Conservation (phyloP, 2,888 invertebrate species). For the Asteroscopus sphinx region DNA sequence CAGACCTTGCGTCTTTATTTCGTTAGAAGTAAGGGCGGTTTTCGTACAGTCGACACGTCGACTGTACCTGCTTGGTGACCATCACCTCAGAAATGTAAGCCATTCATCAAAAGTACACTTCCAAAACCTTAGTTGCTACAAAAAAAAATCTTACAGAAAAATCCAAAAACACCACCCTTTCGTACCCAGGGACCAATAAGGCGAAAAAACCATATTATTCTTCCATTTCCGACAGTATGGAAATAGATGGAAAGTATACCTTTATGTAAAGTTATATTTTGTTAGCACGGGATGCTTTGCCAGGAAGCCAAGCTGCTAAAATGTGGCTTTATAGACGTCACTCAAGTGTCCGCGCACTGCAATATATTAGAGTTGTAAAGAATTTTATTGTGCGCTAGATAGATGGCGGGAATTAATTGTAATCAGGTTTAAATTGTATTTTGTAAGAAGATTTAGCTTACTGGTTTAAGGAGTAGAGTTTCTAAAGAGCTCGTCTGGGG, state of each 20-base stretch:
- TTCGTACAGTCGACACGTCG: too few species aligned
- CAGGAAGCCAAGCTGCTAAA: slow-evolving; percentile 20
- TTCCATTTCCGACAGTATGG: slow-evolving; percentile 27
- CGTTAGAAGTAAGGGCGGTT: too few species aligned
- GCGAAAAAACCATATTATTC: slow-evolving; percentile 25
- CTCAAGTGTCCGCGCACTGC: slow-evolving; percentile 30
- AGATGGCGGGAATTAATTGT: slow-evolving; percentile 10
- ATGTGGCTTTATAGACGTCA: slow-evolving; percentile 41
- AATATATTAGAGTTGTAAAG: slow-evolving; percentile 13
- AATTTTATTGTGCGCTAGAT: slow-evolving; percentile 9
- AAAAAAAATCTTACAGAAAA: too few species aligned
- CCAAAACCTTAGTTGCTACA: too few species aligned
- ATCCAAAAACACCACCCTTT: neutral
- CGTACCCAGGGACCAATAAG: too few species aligned
- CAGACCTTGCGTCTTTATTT: too few species aligned
- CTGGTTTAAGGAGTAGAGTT: neutral
- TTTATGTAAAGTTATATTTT: slow-evolving; percentile 27
- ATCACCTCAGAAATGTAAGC: too few species aligned
- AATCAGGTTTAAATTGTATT: neutral
- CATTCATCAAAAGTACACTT: too few species aligned
- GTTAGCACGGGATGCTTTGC: slow-evolving; percentile 17
- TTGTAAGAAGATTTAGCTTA: neutral
- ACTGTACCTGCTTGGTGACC: too few species aligned
- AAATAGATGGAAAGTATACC: slow-evolving; percentile 32
- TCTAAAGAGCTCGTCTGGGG: too few species aligned